Evolutionary conservation across 1,140 invertebrate genomes (phyloP), one percentile per base, ranked within the genome.

Genomic region (Metopolophium dirhodum): DNA sequence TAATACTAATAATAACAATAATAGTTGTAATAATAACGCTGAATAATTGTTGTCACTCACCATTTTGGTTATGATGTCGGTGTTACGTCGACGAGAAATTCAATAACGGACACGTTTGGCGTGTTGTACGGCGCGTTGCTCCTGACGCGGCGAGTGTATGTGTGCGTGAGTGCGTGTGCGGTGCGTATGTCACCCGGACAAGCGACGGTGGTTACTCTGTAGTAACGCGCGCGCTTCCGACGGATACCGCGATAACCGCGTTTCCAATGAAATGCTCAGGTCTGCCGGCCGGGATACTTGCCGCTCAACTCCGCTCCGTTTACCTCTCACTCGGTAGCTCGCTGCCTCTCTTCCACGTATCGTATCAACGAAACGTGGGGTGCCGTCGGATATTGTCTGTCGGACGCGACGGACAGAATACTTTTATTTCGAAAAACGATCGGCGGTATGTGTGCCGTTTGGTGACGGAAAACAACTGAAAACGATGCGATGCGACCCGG

Each of bases 61-160:
- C 91, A 92, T 92, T 83, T 92, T 92, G 3, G 45, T 92, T 47
- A 82, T 92, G 68, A 54, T 91, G 7, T 41, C 45, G 30, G 91
- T 77, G 20, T 37, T 37, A 35, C 77, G 91, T 91, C n/a, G 45
- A 47, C 54, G 68, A 82, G 41, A 51, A 92, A 92, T 57, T 57
- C 51, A 35, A 89, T 89, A 51, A 89, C 91, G 77, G 82, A 57
- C 77, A 26, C 49, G 77, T 26, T 54, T 37, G 88, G 30, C 35
- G 54, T 90, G 35, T 54, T n/a, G 61, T 35, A 90, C 22, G 88
- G 45, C 88, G 88, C 87, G 88, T 61, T 41, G 49, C 37, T 57
- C 54, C 54, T 57, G 51, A 57, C 88, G 88, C 54, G 88, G 88
- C 54, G 54, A 45, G 54, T 68, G 37, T 35, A 14, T 45, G 89